Conservation (phyloP, 1,140 invertebrate genomes). For the Macrobrachium nipponense region DNA sequence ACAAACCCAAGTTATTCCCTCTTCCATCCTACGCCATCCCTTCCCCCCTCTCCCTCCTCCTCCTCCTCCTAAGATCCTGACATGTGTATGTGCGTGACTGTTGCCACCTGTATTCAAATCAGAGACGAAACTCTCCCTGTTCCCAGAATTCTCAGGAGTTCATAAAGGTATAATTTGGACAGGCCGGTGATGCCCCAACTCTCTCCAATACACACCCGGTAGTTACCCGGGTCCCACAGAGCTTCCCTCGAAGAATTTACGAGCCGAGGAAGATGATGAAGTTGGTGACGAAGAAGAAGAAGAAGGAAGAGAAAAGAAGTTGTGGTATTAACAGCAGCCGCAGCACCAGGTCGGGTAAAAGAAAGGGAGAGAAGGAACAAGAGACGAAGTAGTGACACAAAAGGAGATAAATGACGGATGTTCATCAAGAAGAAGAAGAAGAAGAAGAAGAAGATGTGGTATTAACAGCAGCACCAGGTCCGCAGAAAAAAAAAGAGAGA, state of each 20-base stretch:
- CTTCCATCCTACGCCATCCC: background rate
- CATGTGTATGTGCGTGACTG: background rate
- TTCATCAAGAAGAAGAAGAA: background rate
- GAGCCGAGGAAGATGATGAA: background rate
- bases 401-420: background rate
- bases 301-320: background rate
- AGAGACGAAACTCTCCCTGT: background rate
- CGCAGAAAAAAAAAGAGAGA: background rate
- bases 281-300: background rate
- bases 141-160: too few relatives aligned
- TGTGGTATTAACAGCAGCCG: background rate
- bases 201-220: too few relatives aligned
- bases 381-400: background rate
- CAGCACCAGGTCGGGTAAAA: background rate
- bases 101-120: conserved; percentile 2
- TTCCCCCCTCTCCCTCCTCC: conserved; percentile 4
- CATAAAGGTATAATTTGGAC: too few relatives aligned
- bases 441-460: background rate
- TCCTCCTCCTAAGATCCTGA: background rate
- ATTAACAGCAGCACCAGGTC: background rate
- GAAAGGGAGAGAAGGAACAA: background rate
- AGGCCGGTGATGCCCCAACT: too few relatives aligned
- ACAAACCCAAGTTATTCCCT: background rate
- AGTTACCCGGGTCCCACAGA: too few relatives aligned
- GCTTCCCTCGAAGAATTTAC: background rate